Evolutionary conservation across 2,888 invertebrate species (phyloP), one percentile per base, ranked within the genome.

Genomic region (Acrocera orbiculus): DNA sequence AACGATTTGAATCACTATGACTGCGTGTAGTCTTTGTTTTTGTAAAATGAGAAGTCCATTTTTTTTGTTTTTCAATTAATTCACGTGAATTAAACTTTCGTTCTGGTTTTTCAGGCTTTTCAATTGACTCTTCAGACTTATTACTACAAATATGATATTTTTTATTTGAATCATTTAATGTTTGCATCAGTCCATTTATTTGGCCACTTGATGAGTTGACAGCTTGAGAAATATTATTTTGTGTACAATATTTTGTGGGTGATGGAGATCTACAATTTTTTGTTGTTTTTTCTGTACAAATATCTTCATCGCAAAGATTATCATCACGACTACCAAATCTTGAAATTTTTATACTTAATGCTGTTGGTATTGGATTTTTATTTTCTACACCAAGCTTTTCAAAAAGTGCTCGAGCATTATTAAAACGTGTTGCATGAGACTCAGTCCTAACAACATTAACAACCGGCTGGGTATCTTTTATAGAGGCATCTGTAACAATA

Each of bases 21-120:
- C 66, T 67, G 36, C 71, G 63, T 42, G 63, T 46, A 5, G 74
- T 67, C 44, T 77, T 71, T 32, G 77, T 69, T 63, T 82, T 83
- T 38, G 79, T 78, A 56, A 86, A 89, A 60, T 85, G 86, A 39
- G 83, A 80, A 19, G 86, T 86, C 87, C 86, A 89, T 62, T 87
- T 89, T 52, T 78, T 76, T 53, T 86, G 87, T 50, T 86, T 83
- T 58, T 85, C 86, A 45, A 87, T 87, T 35, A 86, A 64, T 56
- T 87, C 85, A 45, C 83, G 78, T 40, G 81, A 82, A 48, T 73
- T 76, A 47, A 82, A 76, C 49, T 79, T 76, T 35, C 82, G 65
- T 53, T 85, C 85, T 4, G 83, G 81, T 56, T 83, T 82, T 48
- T 83, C 82, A 1, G 82, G 82, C 54, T 80, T 81, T 32, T 69